These are phyloP conservation scores for Sturnus vulgaris DNA, from an alignment of 2,113 vertebrate genomes.

Conservation along the genomic window DNA sequence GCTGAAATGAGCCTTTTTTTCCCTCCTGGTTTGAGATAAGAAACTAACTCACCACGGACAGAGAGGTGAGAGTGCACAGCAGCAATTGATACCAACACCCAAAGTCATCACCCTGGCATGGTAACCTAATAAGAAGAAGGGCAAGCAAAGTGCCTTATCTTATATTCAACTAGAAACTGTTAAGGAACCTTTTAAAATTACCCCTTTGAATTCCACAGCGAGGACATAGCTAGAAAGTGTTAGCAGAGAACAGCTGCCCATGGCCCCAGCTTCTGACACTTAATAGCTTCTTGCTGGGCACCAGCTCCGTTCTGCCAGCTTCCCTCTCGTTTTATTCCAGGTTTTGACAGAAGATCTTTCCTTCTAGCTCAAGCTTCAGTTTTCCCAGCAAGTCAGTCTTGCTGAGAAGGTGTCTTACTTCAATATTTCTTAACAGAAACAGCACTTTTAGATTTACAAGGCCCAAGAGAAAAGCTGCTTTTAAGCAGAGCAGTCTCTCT, in stretches of 20 bases:
- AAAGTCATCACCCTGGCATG: not conserved
- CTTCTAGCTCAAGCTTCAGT: not conserved
- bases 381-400: conserved; percentile 3
- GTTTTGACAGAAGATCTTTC: not conserved
- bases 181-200: not conserved
- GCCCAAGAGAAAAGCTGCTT: not conserved
- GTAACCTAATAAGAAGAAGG: not conserved
- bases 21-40: not conserved
- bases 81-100: not conserved
- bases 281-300: not conserved
- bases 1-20: not conserved
- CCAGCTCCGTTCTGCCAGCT: not conserved
- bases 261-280: not conserved
- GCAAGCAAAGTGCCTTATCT: not conserved
- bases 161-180: not conserved
- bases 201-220: not conserved
- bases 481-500: not conserved
- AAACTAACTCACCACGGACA: not conserved
- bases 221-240: conserved; percentile 3
- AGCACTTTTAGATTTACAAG: conserved; percentile 18
- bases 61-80: not conserved
- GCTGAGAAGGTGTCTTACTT: conserved; percentile 25
- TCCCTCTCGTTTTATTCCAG: not conserved
- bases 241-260: not conserved
- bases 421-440: conserved; percentile 32